These are phyloP conservation scores for Danio aesculapii DNA, from an alignment of 2,797 vertebrate genomes.

Conservation along the genomic window DNA sequence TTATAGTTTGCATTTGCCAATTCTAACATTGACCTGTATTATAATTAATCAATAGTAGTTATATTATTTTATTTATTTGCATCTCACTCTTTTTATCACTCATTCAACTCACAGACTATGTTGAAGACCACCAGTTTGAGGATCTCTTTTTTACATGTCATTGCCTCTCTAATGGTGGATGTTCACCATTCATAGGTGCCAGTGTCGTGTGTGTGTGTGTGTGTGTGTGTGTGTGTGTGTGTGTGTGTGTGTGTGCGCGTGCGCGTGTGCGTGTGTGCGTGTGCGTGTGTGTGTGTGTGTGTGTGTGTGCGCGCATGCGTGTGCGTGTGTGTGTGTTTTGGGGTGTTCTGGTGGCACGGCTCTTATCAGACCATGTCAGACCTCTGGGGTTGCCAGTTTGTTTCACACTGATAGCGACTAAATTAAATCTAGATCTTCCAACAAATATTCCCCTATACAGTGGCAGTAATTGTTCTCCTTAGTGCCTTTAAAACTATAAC, in stretches of 20 bases:
- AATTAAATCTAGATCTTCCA: slow-evolving; percentile 72
- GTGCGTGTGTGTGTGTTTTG: slow-evolving; percentile 40
- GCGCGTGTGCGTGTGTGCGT: slow-evolving; percentile 30
- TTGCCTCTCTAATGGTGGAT: slow-evolving; percentile 18
- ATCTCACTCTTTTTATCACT: not conserved
- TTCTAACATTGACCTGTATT: not conserved
- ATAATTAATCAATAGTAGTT: not conserved
- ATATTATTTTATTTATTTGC: not conserved
- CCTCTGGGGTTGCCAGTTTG: slow-evolving; percentile 67
- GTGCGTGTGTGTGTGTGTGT: not conserved
- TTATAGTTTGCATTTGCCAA: too few relatives aligned
- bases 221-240: slow-evolving; percentile 15
- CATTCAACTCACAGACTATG: not conserved
- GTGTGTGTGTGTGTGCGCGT: slow-evolving; percentile 25
- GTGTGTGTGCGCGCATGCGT: not conserved
- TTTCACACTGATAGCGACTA: slow-evolving; percentile 66
- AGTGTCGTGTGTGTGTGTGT: not conserved
- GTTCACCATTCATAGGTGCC: slow-evolving; percentile 41
- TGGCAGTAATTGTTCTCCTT: slow-evolving; percentile 60
- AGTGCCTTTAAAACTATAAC: slow-evolving; percentile 40
- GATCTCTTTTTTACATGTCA: slow-evolving; percentile 2
- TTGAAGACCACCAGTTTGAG: slow-evolving; percentile 6
- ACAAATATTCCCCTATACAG: slow-evolving; percentile 61
- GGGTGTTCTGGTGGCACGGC: slow-evolving; percentile 56
- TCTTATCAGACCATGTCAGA: slow-evolving; percentile 71